These are phyloP conservation scores for Cylas formicarius DNA, from an alignment of 1,140 invertebrate species.

Conservation along the genomic window DNA sequence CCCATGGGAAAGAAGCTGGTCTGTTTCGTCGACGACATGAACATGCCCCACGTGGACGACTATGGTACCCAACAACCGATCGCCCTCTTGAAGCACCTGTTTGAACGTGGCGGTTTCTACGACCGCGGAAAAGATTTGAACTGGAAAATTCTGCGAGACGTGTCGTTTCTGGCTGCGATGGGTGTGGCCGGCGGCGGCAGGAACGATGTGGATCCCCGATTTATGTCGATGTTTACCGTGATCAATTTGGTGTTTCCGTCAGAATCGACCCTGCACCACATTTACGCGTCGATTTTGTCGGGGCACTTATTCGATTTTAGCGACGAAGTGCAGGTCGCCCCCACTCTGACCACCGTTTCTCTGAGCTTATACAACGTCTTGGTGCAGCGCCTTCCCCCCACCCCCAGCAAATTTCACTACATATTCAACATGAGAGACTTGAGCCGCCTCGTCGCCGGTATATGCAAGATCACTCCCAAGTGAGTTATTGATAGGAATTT, in stretches of 20 bases:
- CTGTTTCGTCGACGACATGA: conserved; percentile 89
- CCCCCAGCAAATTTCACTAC: conserved; percentile 89
- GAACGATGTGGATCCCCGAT: conserved; percentile 83
- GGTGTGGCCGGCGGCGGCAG: conserved; percentile 75
- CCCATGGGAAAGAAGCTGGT: conserved; percentile 78
- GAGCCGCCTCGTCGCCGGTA: conserved; percentile 70
- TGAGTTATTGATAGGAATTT: too few relatives aligned
- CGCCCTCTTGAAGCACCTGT: conserved; percentile 75
- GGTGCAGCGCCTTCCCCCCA: conserved; percentile 73
- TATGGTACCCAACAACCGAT: conserved; percentile 92
- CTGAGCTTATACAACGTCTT: conserved; percentile 75
- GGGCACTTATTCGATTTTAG: conserved; percentile 69
- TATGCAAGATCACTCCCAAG: conserved; percentile 64
- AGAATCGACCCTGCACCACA: conserved; percentile 67
- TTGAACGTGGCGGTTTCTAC: conserved; percentile 81
- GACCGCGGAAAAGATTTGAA: conserved; percentile 82
- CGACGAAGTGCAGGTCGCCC: conserved; percentile 57
- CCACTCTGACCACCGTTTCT: conserved; percentile 66
- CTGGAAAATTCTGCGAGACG: conserved; percentile 82
- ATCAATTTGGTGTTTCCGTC: conserved; percentile 80
- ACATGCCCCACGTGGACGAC: conserved; percentile 80
- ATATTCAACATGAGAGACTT: conserved; percentile 89
- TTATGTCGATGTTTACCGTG: conserved; percentile 80
- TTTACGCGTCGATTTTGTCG: conserved; percentile 73
- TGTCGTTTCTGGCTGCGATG: conserved; percentile 69